Base-by-base conservation (phyloP, 2,888 invertebrate species). In the Lepidocyrtinus sp. region DNA sequence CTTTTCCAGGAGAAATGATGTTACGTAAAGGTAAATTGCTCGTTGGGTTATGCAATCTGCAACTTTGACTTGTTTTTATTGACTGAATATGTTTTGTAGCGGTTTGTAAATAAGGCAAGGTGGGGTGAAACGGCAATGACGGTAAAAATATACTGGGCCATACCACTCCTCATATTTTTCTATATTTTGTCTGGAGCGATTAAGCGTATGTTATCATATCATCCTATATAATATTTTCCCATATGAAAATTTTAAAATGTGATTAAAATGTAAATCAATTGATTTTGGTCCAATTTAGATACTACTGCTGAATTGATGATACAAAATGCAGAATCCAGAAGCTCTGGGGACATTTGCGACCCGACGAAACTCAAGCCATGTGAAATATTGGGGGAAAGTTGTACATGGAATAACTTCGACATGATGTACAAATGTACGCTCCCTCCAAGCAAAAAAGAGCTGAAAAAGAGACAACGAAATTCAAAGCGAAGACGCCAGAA, bases 311-410 rank as follows among this genome's bases (percentile, higher is more conserved):
- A n/a, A n/a, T n/a, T n/a, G n/a, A n/a, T n/a, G n/a, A n/a, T n/a
- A n/a, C n/a, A n/a, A n/a, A n/a, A n/a, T n/a, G n/a, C n/a, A n/a
- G n/a, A n/a, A n/a, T n/a, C n/a, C n/a, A n/a, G n/a, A n/a, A n/a
- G n/a, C 17, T 55, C 55, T 17, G 55, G 55, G 7, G 55, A 55
- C n/a, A 55, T 55, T n/a, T 55, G 55, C 55, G 55, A 55, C 17
- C 55, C 55, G 17, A 55, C 55, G 17, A 55, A 5, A 2, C 17
- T 17, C 15, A 55, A 55, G 17, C 55, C 55, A 17, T 55, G 55
- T n/a, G 55, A 55, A 17, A n/a, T 2, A 3, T 2, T 3, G 9
- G 9, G 3, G 55, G 55, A 55, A 55, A 55, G 17, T 12, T 55
- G 55, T 17, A 17, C 17, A 2, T 55, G 55, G 55, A 17, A 55